These are phyloP conservation scores for Acanthisitta chloris DNA, from an alignment of 2,113 vertebrate species.

Conservation along the genomic window DNA sequence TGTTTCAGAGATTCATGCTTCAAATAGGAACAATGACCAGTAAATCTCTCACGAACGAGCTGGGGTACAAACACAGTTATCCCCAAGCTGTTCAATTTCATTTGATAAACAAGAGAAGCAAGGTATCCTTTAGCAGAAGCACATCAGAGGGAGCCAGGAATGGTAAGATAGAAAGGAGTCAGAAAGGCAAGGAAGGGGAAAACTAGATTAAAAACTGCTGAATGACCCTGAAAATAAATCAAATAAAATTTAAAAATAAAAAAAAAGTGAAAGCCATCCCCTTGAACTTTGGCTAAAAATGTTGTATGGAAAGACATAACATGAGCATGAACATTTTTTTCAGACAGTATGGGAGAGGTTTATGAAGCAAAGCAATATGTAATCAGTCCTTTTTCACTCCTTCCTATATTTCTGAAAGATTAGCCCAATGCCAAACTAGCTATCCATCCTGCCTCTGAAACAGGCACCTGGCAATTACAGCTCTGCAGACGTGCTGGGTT, in stretches of 20 bases:
- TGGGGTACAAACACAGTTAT: neutral
- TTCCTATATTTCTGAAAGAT: neutral
- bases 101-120: neutral
- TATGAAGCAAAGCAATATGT: neutral
- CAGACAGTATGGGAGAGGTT: neutral
- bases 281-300: neutral
- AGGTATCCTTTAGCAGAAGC: neutral
- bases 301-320: neutral
- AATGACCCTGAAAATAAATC: neutral
- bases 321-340: neutral
- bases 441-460: neutral
- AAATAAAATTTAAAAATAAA: too few relatives aligned
- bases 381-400: neutral
- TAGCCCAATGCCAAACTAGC: neutral
- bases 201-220: neutral
- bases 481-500: neutral
- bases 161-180: neutral
- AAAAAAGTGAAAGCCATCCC: neutral
- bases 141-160: neutral
- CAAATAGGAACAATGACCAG: neutral
- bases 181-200: neutral
- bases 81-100: neutral
- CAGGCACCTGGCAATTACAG: slow-evolving; percentile 7
- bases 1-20: neutral
- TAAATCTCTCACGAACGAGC: neutral